A percentile compares a stretch with the other conserved stretches of the same genome.
Conservation (phyloP, 2,888 invertebrate genomes). For the Tetramorium bicarinatum region DNA sequence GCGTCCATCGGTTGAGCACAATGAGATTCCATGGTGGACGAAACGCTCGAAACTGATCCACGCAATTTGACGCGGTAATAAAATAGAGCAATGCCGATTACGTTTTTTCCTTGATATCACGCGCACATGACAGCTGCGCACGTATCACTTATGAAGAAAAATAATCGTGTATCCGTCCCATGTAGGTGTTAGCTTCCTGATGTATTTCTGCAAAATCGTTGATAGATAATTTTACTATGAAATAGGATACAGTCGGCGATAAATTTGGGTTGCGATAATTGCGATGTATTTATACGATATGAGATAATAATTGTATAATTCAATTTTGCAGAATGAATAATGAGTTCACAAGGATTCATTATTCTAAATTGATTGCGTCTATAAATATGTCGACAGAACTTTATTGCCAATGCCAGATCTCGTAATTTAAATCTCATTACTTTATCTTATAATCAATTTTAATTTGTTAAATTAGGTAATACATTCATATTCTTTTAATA, state of each 20-base stretch:
- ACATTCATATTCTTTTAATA: neutral
- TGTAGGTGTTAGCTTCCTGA: slow-evolving; percentile 23
- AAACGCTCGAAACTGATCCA: slow-evolving; percentile 15
- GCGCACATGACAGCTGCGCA: neutral
- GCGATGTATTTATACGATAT: neutral
- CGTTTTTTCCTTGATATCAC: slow-evolving; percentile 29
- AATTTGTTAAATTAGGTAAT: neutral
- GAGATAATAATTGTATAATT: neutral
- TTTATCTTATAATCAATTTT: neutral
- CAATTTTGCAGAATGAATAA: neutral
- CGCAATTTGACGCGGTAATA: slow-evolving; percentile 22
- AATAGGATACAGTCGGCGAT: neutral
- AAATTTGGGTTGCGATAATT: neutral
- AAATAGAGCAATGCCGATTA: slow-evolving; percentile 26
- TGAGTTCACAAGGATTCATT: neutral
- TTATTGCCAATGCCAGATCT: neutral
- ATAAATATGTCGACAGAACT: neutral
- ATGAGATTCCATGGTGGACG: neutral
- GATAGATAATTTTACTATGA: slow-evolving; percentile 12
- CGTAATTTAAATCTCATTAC: slow-evolving; percentile 3
- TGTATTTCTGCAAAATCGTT: slow-evolving; percentile 19
- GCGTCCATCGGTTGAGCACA: neutral
- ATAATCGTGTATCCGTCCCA: neutral
- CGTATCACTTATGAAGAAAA: neutral
- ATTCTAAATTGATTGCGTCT: neutral